Conservation (phyloP, 2,888 invertebrate species). For the Notocelia uddmanniana region DNA sequence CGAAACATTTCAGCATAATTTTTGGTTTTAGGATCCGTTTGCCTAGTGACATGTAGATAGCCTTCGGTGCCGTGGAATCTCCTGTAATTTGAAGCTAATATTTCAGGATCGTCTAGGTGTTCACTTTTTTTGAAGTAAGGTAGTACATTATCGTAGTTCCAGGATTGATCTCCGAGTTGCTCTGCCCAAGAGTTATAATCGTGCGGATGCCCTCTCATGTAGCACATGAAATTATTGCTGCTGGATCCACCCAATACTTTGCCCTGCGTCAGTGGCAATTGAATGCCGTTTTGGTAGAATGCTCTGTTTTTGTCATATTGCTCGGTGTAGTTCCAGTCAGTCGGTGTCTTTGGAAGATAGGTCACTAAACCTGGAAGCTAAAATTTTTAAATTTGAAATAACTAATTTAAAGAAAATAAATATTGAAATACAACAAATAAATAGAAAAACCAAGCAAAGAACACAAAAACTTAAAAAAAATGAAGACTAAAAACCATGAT, state of each 20-base stretch:
- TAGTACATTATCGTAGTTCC: constrained; percentile 52
- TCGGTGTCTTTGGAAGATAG: background rate
- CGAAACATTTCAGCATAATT: constrained; percentile 19
- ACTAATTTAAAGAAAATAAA: background rate
- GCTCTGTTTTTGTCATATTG: constrained; percentile 45
- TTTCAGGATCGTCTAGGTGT: constrained; percentile 49
- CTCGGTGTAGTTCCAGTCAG: constrained; percentile 53
- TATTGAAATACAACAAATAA: background rate
- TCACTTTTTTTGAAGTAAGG: constrained; percentile 56
- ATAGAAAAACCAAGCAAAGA: background rate
- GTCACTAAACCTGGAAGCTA: constrained; percentile 20
- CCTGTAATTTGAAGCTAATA: constrained; percentile 42
- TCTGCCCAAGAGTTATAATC: constrained; percentile 55
- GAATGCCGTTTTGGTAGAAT: constrained; percentile 44
- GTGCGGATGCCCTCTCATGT: constrained; percentile 52
- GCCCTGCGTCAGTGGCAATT: constrained; percentile 49
- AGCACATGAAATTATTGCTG: constrained; percentile 52
- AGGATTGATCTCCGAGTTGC: constrained; percentile 49
- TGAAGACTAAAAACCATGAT: too few relatives aligned
- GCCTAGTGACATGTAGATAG: constrained; percentile 15
- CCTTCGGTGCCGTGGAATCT: constrained; percentile 26
- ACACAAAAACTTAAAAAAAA: too few relatives aligned
- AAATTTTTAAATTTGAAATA: too few relatives aligned
- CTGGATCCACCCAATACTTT: constrained; percentile 55
- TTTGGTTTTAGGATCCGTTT: background rate